phyloP scores from a whole-genome alignment of 37 sponge, comb jelly and placozoan species.

The Halisarca cf. caerulea region DNA sequence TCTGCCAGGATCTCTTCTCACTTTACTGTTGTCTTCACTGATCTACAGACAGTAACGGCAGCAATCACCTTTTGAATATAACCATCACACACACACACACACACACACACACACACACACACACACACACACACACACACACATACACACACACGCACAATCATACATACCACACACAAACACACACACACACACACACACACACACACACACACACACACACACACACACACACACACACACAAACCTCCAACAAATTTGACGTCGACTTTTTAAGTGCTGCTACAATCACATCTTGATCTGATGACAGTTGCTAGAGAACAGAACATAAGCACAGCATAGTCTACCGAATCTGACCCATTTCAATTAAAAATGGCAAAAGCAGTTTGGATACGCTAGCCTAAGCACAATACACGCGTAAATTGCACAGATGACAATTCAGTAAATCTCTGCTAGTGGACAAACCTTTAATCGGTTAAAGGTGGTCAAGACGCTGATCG shows the following conservation, averaged over 20 bases:
- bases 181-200: slow-evolving; percentile 12
- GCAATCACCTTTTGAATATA: background rate
- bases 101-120: no score
- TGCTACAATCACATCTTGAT: slow-evolving; percentile 48
- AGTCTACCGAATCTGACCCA: no score
- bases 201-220: background rate
- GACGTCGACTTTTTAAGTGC: slow-evolving; percentile 64
- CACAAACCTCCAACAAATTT: slow-evolving; percentile 64
- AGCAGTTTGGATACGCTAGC: no score
- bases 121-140: no score
- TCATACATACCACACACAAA: background rate
- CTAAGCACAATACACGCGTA: no score
- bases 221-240: slow-evolving; percentile 23
- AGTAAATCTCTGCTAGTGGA: no score
- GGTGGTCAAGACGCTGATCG: slow-evolving; percentile 58
- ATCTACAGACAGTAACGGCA: slow-evolving; percentile 32
- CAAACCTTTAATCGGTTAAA: slow-evolving; percentile 88
- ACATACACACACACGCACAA: background rate
- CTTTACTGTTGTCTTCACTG: slow-evolving; percentile 41
- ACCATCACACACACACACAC: no score
- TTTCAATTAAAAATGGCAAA: no score
- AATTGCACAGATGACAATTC: no score
- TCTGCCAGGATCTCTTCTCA: slow-evolving; percentile 39
- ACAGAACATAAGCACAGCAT: background rate
- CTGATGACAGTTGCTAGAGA: slow-evolving; percentile 60